Evolutionary conservation across 2,888 invertebrate genomes (phyloP), one percentile per base, ranked within the genome.

Genomic region (Aleiodes alternator): DNA sequence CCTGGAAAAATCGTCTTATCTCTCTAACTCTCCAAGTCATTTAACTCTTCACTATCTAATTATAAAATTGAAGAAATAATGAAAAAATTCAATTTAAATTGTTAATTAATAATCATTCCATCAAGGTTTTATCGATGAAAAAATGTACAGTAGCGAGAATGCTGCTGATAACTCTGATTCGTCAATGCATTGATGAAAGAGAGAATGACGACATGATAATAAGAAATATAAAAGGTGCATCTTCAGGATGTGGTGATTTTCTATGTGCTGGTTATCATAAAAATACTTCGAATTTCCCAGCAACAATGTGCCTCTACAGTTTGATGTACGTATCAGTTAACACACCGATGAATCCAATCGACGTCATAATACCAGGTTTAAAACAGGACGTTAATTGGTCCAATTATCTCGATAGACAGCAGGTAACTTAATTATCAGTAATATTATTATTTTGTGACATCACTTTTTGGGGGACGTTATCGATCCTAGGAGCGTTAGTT

Each of bases 381-480:
- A 92, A 94, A 64, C 92, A 92, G 72, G 91, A 93, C 38, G 90
- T 86, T 0, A 87, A 92, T 64, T 96, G 96, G 96, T 92, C 94
- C 0, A 92, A 93, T 76, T 94, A 94, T 82, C 91, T 96, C 77
- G 95, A 96, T 87, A 93, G 94, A 86, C 91, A 94, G 83, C 95
- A 96, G 91, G 94, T 95, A 87, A 53, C 51, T 57, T 71, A 29
- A 69, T 43, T 31, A 29, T 51, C 51, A 4, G 11, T 51, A n/a
- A 57, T 56, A 56, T 23, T 23, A 23, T 23, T 23, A 23, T 23
- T 23, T 23, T 23, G 23, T 23, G 23, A 23, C 2, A 23, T 23
- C 23, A 23, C 23, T 23, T 23, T 23, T 23, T 23, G 23, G 23
- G 23, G 23, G 23, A 2, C 2, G 23, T 23, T 23, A 23, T 23